These are phyloP conservation scores for Philaethria dido DNA, from an alignment of 2,888 invertebrate species.

Conservation along the genomic window DNA sequence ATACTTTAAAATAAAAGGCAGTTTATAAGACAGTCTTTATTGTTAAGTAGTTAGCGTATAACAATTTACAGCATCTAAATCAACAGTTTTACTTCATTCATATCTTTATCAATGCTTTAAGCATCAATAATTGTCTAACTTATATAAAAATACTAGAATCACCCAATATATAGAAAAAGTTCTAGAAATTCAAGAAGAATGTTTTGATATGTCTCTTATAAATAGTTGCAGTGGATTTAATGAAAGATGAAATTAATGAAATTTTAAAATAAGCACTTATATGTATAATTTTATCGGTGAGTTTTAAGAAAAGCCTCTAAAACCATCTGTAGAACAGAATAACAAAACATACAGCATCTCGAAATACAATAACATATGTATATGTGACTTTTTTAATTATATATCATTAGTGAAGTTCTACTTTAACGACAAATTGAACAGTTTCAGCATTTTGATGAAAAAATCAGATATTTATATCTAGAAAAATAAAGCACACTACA, in stretches of 20 bases:
- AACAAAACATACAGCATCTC: constrained; percentile 15
- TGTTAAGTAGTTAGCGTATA: constrained; percentile 65
- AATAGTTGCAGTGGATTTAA: neutral
- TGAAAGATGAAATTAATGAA: neutral
- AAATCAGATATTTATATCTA: too few relatives aligned
- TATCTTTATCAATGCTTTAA: constrained; percentile 9
- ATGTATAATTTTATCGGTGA: constrained; percentile 57
- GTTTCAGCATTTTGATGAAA: too few relatives aligned
- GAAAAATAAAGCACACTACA: too few relatives aligned
- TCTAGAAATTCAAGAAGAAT: neutral
- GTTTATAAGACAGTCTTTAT: constrained; percentile 73
- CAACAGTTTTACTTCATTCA: constrained; percentile 45
- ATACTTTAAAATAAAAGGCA: constrained; percentile 28
- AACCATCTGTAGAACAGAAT: constrained; percentile 41
- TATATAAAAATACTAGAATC: constrained; percentile 6
- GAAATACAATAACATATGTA: neutral
- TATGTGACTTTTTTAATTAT: neutral
- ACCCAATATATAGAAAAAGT: neutral
- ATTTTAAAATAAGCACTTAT: constrained; percentile 41
- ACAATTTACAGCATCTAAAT: constrained; percentile 63
- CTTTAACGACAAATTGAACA: neutral
- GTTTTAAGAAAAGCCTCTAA: constrained; percentile 59
- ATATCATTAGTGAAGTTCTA: neutral
- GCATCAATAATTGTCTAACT: constrained; percentile 13
- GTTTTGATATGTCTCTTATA: neutral